A percentile compares a stretch with the other conserved stretches of the same genome.
Evolutionary conservation across 2,113 vertebrate species (phyloP).

Genomic region (Coracopsis vasa): DNA sequence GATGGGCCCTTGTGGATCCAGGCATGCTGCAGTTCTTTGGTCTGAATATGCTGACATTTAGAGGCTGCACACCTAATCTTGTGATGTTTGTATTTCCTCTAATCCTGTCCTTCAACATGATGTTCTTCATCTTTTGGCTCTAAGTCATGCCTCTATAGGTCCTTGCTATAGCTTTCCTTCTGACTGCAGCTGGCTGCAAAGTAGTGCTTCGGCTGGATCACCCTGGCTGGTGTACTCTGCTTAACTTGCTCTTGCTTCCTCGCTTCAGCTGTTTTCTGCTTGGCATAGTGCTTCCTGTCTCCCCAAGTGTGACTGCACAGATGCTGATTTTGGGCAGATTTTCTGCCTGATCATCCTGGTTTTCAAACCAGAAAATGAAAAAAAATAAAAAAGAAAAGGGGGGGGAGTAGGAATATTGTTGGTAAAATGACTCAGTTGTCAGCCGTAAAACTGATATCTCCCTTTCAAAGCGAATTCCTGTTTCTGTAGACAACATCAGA

Average conservation of each 20-base stretch:
- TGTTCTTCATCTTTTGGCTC: not conserved
- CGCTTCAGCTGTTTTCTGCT: not conserved
- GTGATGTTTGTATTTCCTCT: not conserved
- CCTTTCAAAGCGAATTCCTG: not conserved
- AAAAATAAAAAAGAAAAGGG: not conserved
- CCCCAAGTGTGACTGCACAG: not conserved
- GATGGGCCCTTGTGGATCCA: accelerated
- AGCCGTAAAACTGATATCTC: not conserved
- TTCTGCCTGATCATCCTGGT: not conserved
- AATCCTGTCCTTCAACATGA: not conserved
- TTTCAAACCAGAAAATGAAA: not conserved
- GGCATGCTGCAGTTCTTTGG: not conserved
- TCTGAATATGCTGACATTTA: not conserved
- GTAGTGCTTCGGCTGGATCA: not conserved
- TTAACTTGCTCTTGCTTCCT: not conserved
- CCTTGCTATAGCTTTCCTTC: not conserved
- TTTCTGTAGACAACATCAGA: not conserved
- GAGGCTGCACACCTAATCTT: not conserved
- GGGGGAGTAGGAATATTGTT: accelerated
- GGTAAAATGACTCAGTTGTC: not conserved
- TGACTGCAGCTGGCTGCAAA: not conserved
- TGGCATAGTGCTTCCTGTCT: not conserved
- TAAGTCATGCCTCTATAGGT: not conserved
- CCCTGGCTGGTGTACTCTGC: accelerated
- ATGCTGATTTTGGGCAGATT: not conserved